These are phyloP conservation scores for Sphecodes monilicornis DNA, from an alignment of 2,888 invertebrate genomes.

Conservation along the genomic window DNA sequence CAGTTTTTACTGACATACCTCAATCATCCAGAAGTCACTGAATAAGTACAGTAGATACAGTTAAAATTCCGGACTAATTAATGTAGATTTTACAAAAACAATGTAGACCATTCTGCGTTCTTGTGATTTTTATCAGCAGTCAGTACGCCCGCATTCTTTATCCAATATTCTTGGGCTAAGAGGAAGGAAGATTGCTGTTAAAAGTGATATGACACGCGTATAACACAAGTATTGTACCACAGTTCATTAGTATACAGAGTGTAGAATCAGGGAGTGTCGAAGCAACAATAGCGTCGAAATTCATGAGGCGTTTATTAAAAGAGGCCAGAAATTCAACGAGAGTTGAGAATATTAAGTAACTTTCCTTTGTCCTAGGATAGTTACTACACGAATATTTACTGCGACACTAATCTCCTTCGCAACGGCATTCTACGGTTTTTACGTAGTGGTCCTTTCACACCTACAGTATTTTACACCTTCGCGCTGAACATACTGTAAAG, in stretches of 20 bases:
- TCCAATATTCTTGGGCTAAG: neutral
- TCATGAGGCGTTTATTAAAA: slow-evolving; percentile 14
- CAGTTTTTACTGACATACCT: neutral
- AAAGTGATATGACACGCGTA: neutral
- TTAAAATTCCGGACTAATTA: neutral
- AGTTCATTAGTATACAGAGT: neutral
- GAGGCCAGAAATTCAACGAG: slow-evolving; percentile 3
- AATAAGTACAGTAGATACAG: neutral
- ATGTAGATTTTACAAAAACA: neutral
- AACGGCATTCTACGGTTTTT: neutral
- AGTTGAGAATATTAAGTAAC: slow-evolving; percentile 12
- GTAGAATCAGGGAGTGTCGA: neutral
- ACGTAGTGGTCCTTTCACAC: neutral
- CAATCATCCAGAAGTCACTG: neutral
- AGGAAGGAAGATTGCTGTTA: neutral
- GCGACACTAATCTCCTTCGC: slow-evolving; percentile 5
- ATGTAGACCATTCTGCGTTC: neutral
- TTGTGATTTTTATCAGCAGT: neutral
- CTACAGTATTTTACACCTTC: neutral
- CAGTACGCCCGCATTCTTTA: neutral
- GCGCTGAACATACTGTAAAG: neutral
- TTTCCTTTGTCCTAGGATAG: slow-evolving; percentile 13
- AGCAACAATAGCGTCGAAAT: slow-evolving; percentile 3
- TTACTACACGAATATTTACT: slow-evolving; percentile 1
- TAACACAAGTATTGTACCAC: neutral